A percentile compares a stretch with the other conserved stretches of the same genome.
These are phyloP conservation scores for Rhipidura dahli DNA, from an alignment of 2,113 vertebrate species.

Conservation along the genomic window DNA sequence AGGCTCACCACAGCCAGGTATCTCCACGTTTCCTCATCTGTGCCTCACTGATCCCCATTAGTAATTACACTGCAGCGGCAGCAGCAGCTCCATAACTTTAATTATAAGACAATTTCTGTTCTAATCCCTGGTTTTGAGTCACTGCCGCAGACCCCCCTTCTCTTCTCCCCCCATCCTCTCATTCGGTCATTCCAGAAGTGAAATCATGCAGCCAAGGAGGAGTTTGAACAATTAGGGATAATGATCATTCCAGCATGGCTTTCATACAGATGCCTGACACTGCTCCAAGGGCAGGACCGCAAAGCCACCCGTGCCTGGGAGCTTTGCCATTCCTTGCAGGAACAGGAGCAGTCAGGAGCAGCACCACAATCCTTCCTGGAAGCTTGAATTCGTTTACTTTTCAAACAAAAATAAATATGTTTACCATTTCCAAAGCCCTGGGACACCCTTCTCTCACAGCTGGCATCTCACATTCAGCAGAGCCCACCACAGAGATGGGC, in stretches of 20 bases:
- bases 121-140: conserved; percentile 30
- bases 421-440: not conserved
- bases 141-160: not conserved
- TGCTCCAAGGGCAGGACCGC: not conserved
- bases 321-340: not conserved
- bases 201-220: conserved; percentile 9
- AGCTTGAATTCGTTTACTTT: not conserved
- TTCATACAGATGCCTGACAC: not conserved
- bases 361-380: not conserved
- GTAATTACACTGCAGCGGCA: not conserved
- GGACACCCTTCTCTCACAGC: not conserved
- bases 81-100: conserved; percentile 38
- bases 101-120: conserved; percentile 49
- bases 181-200: not conserved
- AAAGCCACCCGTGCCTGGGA: not conserved
- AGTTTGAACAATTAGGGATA: conserved; percentile 1
- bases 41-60: not conserved
- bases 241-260: not conserved
- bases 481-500: accelerated
- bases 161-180: not conserved
- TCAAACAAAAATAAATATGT: not conserved
- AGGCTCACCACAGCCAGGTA: not conserved
- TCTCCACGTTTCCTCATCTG: not conserved
- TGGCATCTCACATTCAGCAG: not conserved
- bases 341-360: not conserved